Percentiles rank a stretch among this genome's conserved stretches.
Conservation (phyloP, 2,888 invertebrate genomes). For the Chironomus riparius region DNA sequence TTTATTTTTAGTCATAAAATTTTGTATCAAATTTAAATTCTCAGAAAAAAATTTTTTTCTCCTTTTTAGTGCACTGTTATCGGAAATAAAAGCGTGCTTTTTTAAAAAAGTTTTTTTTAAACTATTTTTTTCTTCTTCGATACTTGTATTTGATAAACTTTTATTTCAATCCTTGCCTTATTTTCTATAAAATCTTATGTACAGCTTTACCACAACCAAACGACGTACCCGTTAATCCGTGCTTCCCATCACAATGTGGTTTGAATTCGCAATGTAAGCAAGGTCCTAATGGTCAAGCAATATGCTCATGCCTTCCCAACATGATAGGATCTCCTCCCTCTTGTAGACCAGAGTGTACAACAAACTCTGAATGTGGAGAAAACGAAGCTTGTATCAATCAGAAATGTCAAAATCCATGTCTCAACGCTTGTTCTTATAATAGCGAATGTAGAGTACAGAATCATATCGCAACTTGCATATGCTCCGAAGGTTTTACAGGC, state of each 20-base stretch:
- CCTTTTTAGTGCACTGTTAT: no score
- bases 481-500: slow-evolving; percentile 50
- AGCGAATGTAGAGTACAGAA: slow-evolving; percentile 53
- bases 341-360: slow-evolving; percentile 71
- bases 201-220: no score
- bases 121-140: no score
- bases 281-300: slow-evolving; percentile 55
- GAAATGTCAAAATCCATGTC: slow-evolving; percentile 71
- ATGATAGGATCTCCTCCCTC: slow-evolving; percentile 66
- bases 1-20: no score
- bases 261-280: slow-evolving; percentile 65
- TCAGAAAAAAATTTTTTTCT: no score
- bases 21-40: no score
- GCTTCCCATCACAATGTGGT: slow-evolving; percentile 64
- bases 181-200: slow-evolving; percentile 29
- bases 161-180: no score
- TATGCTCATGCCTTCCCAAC: slow-evolving; percentile 63
- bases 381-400: slow-evolving; percentile 65
- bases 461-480: slow-evolving; percentile 58
- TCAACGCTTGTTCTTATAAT: slow-evolving; percentile 60
- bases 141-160: no score
- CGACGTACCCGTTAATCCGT: slow-evolving; percentile 47
- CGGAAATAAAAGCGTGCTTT: no score
- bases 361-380: slow-evolving; percentile 64
- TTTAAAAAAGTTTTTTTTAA: no score